Percentiles rank a stretch among this genome's conserved stretches.
Evolutionary conservation across 2,113 vertebrate species (phyloP).

Genomic region (Vulpes vulpes): DNA sequence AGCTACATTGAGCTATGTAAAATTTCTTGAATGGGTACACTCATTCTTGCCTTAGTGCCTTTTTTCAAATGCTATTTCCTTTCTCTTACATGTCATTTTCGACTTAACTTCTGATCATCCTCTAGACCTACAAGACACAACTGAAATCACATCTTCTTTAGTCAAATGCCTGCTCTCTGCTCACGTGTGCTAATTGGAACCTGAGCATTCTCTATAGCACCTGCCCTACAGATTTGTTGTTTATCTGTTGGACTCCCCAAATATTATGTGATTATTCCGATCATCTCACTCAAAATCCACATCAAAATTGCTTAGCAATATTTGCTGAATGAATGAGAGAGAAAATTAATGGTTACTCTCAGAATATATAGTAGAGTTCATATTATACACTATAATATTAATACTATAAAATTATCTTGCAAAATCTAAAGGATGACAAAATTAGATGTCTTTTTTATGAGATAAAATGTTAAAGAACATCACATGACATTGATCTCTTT

Average conservation of each 20-base stretch:
- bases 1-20: neutral
- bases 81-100: neutral
- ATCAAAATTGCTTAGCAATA: neutral
- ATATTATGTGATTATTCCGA: neutral
- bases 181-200: neutral
- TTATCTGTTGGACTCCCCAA: neutral
- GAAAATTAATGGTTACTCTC: neutral
- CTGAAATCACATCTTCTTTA: neutral
- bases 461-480: neutral
- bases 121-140: neutral
- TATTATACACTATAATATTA: neutral
- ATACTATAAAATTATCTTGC: neutral
- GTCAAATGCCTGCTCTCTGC: fast-evolving
- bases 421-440: neutral
- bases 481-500: neutral
- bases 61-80: neutral
- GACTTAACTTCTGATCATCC: neutral
- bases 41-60: neutral
- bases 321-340: neutral
- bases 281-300: neutral
- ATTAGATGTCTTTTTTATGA: neutral
- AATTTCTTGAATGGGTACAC: neutral
- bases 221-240: fast-evolving
- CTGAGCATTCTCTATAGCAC: fast-evolving
- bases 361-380: neutral